Evolutionary conservation across 1,140 invertebrate genomes (phyloP), one percentile per base, ranked within the genome.

Genomic region (Formica selysi): DNA sequence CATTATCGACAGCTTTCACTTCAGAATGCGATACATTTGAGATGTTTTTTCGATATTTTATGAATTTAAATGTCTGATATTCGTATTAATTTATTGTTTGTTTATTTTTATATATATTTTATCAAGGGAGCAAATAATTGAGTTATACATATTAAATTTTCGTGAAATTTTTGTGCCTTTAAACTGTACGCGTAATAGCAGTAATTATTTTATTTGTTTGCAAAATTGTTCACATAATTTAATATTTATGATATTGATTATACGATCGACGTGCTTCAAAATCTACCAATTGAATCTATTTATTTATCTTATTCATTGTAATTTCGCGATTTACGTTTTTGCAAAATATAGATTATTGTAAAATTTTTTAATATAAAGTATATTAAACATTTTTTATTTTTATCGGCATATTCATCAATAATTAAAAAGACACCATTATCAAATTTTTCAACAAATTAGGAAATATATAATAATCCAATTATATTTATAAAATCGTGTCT

Each of bases 231-330:
- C 5, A 26, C 6, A 57, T 38, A 74, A 74, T 74, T 74, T 36
- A 57, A 57, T 68, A 8, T 67, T 67, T 38, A 67, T 16, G 67
- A 68, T 48, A 38, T 70, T 68, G 8, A 38, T 38, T 19, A 22
- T 76, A n/a, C 19, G 6, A 38, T 10, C 11, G 11, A 26, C n/a
- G n/a, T 67, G 19, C n/a, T 65, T 10, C 16, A 57, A 32, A 32
- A 70, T 68, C 41, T 38, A 44, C 29, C 16, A 78, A n/a, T 16
- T 19, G n/a, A 26, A 67, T 41, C n/a, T 61, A 78, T n/a, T 29
- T 32, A 36, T 57, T 73, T 51, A 71, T 51, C 54, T 38, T 41
- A 74, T 38, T 22, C 8, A 16, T 36, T 32, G 26, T n/a, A 32
- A 71, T 54, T 16, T n/a, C n/a, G 19, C 48, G 0, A 5, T 48